Conservation (phyloP, 2,888 invertebrate species). For the Ischnus inquisitorius region DNA sequence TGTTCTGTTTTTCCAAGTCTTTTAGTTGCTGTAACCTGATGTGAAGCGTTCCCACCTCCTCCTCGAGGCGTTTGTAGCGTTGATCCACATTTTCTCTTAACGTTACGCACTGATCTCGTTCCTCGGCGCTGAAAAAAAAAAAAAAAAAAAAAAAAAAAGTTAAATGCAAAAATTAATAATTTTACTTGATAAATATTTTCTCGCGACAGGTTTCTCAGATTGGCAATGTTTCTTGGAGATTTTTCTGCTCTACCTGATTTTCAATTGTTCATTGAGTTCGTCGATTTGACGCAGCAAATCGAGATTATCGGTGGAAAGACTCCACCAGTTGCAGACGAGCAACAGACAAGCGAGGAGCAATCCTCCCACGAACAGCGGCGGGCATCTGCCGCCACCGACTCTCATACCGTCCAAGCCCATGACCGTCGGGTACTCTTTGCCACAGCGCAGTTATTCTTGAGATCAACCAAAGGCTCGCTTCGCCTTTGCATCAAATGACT, state of each 20-base stretch:
- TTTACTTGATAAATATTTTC: no score
- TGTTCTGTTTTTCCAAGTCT: constrained; percentile 76
- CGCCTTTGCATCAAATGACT: neutral
- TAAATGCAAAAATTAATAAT: neutral
- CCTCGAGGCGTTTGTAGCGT: constrained; percentile 77
- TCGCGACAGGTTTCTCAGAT: neutral
- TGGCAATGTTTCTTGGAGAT: neutral
- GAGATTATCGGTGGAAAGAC: constrained; percentile 81
- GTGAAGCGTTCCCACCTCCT: constrained; percentile 77
- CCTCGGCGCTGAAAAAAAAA: constrained; percentile 79
- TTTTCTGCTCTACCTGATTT: constrained; percentile 79
- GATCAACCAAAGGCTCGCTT: neutral
- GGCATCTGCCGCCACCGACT: constrained; percentile 83
- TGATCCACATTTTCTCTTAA: constrained; percentile 76
- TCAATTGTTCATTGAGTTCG: constrained; percentile 82
- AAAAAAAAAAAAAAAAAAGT: neutral
- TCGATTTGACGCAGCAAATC: constrained; percentile 83
- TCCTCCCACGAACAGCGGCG: constrained; percentile 82
- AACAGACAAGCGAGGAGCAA: constrained; percentile 81
- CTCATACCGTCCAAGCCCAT: constrained; percentile 84
- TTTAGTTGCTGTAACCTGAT: constrained; percentile 79
- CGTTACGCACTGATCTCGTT: constrained; percentile 82
- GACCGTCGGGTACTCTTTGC: constrained; percentile 51
- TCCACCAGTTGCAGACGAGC: constrained; percentile 84
- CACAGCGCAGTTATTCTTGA: neutral